These are phyloP conservation scores for Lepisosteus osseus DNA, from an alignment of 2,113 vertebrate genomes.

Conservation along the genomic window DNA sequence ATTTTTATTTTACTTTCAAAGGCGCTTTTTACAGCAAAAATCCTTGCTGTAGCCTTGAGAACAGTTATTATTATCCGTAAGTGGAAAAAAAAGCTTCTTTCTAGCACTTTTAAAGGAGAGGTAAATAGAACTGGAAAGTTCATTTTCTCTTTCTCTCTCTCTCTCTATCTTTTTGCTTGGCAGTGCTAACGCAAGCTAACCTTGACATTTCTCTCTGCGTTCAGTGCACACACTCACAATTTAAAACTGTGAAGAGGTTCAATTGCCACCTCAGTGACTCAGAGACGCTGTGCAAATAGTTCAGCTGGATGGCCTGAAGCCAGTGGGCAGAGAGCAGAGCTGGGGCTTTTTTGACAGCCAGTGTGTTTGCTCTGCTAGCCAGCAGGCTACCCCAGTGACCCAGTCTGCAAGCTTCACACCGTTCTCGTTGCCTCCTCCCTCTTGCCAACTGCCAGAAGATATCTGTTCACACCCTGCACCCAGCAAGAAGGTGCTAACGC, in stretches of 20 bases:
- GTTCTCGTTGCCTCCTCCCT: slow-evolving; percentile 61
- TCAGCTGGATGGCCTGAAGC: slow-evolving; percentile 69
- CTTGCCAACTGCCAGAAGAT: slow-evolving; percentile 80
- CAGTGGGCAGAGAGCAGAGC: slow-evolving; percentile 22
- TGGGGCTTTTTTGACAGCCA: not conserved
- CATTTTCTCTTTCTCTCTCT: slow-evolving; percentile 38
- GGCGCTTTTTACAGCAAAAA: too few relatives aligned
- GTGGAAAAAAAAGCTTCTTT: not conserved
- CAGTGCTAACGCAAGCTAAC: slow-evolving; percentile 52
- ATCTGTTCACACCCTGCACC: slow-evolving; percentile 89
- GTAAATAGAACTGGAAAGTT: slow-evolving; percentile 39
- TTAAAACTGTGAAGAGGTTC: slow-evolving; percentile 73
- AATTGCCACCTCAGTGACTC: slow-evolving; percentile 70
- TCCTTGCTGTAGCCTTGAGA: too few relatives aligned
- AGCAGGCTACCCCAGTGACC: slow-evolving; percentile 51
- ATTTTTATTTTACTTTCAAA: too few relatives aligned
- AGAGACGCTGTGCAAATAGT: slow-evolving; percentile 65
- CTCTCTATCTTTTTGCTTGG: slow-evolving; percentile 36
- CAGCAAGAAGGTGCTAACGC: slow-evolving; percentile 87
- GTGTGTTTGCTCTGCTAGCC: too few relatives aligned
- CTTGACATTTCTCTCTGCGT: slow-evolving; percentile 56
- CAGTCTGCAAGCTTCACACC: slow-evolving; percentile 58
- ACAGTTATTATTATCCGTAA: too few relatives aligned
- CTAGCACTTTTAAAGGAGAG: slow-evolving; percentile 33
- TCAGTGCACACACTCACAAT: slow-evolving; percentile 65